Conservation (phyloP, 2,888 invertebrate genomes). For the Mythimna albipuncta region DNA sequence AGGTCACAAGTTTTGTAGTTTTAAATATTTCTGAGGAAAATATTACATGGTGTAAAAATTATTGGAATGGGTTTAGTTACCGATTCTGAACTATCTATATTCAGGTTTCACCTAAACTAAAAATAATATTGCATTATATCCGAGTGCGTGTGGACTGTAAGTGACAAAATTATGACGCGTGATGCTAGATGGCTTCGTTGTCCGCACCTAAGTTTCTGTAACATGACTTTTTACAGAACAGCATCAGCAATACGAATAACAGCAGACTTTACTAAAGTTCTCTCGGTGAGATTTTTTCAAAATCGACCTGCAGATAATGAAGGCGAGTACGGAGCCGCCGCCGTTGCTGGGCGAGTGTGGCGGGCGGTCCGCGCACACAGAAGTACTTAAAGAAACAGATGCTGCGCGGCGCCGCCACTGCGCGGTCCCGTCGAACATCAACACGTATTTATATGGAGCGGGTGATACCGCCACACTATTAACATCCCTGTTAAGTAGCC, state of each 20-base stretch:
- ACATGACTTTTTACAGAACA: neutral
- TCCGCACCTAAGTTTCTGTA: neutral
- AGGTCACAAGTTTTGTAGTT: too few species aligned
- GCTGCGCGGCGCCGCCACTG: slow-evolving; percentile 72
- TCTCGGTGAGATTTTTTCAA: neutral
- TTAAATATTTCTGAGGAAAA: too few species aligned
- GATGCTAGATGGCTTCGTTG: too few species aligned
- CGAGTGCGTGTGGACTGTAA: too few species aligned
- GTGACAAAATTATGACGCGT: too few species aligned
- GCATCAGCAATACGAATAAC: neutral
- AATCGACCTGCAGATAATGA: slow-evolving; percentile 47
- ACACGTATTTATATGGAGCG: slow-evolving; percentile 63
- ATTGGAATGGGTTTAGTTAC: too few species aligned
- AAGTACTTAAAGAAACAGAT: slow-evolving; percentile 81
- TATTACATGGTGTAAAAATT: too few species aligned
- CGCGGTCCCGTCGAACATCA: slow-evolving; percentile 64
- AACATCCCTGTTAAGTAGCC: neutral
- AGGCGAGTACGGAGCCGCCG: slow-evolving; percentile 69
- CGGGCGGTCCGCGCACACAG: slow-evolving; percentile 72
- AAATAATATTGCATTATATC: too few species aligned
- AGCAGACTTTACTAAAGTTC: neutral
- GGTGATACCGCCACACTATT: slow-evolving; percentile 51
- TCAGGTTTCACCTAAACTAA: too few species aligned
- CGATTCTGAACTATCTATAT: too few species aligned
- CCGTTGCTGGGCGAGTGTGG: slow-evolving; percentile 57